Evolutionary conservation across 1,140 invertebrate species (phyloP).

Genomic region (Lerema accius): DNA sequence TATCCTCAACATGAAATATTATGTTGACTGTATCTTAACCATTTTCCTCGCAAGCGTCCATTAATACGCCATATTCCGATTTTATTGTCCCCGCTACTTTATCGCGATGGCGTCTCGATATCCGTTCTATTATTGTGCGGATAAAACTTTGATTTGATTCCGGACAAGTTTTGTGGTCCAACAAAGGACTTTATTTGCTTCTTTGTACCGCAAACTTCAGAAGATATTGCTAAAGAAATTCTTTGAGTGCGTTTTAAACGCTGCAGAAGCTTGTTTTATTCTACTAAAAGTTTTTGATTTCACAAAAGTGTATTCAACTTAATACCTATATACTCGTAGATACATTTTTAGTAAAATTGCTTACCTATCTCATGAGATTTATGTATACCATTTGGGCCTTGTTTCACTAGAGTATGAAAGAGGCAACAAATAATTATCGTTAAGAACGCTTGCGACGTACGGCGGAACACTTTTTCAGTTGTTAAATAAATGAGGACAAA

Average conservation of each 20-base stretch:
- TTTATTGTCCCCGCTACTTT: slow-evolving; percentile 55
- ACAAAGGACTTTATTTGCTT: slow-evolving; percentile 69
- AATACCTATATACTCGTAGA: no score
- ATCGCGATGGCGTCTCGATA: slow-evolving; percentile 62
- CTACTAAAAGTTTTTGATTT: slow-evolving; percentile 8
- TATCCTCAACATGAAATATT: no score
- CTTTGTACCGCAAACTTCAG: slow-evolving; percentile 53
- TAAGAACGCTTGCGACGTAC: no score
- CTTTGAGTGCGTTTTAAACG: slow-evolving; percentile 41
- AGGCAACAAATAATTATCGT: no score
- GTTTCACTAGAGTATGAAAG: no score
- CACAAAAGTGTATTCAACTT: no score
- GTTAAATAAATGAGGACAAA: no score
- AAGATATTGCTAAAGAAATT: slow-evolving; percentile 48
- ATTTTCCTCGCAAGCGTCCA: slow-evolving; percentile 16
- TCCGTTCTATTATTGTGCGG: slow-evolving; percentile 74
- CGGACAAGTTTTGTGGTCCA: slow-evolving; percentile 64
- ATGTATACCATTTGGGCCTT: no score
- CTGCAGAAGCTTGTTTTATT: slow-evolving; percentile 33
- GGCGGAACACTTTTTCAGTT: no score
- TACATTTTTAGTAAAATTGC: no score
- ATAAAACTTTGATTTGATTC: slow-evolving; percentile 80
- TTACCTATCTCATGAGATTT: no score
- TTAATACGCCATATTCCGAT: slow-evolving; percentile 33
- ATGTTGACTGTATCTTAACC: slow-evolving; percentile 20